Evolutionary conservation across 2,888 invertebrate species (phyloP).

Genomic region (Xestia ashworthii): DNA sequence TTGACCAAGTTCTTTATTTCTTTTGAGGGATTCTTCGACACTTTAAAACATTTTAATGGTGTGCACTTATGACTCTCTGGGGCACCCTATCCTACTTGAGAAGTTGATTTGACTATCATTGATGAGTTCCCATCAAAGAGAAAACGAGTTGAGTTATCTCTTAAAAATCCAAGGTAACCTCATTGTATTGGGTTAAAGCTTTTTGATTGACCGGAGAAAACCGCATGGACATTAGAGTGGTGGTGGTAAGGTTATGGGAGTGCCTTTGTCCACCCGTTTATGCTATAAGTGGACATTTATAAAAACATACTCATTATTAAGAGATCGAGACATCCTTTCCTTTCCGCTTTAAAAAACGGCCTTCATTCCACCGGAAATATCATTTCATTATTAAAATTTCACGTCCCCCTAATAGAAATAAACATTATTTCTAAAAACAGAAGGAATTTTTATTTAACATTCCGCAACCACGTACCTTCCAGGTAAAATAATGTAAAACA

Average conservation of each 20-base stretch:
- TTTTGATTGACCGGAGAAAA: background rate
- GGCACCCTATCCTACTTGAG: slow-evolving; percentile 3
- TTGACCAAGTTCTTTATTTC: slow-evolving; percentile 12
- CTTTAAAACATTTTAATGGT: slow-evolving; percentile 20
- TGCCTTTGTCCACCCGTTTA: background rate
- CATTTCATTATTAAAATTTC: background rate
- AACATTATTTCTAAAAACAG: background rate
- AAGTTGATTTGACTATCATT: slow-evolving; percentile 25
- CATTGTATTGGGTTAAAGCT: background rate
- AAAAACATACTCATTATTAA: background rate
- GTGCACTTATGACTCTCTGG: slow-evolving; percentile 1
- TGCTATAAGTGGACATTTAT: background rate
- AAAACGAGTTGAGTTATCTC: background rate
- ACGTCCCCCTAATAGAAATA: background rate
- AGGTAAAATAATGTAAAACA: slow-evolving; percentile 27
- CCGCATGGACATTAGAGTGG: no score
- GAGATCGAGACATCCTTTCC: background rate
- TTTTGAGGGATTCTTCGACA: slow-evolving; percentile 6
- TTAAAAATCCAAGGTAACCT: background rate
- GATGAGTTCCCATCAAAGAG: background rate
- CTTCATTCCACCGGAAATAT: background rate
- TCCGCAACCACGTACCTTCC: background rate
- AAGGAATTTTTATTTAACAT: slow-evolving; percentile 8
- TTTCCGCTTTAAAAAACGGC: background rate
- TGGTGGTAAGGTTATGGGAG: no score